phyloP scores from a whole-genome alignment of 2,113 vertebrate species.

The Neodon shergylaensis region DNA sequence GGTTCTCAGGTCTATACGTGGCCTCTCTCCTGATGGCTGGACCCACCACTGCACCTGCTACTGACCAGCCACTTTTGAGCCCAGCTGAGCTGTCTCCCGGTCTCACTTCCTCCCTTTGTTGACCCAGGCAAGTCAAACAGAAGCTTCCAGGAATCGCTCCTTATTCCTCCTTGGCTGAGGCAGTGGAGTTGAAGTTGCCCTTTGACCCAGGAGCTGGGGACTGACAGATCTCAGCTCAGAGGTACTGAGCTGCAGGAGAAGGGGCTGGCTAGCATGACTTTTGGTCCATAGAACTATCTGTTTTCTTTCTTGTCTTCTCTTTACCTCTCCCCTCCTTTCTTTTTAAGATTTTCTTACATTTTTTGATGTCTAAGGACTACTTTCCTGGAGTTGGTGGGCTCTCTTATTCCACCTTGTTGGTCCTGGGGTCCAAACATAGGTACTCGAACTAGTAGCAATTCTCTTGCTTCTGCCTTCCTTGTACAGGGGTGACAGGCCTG shows the following conservation, averaged over 20 bases:
- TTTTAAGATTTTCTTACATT: neutral
- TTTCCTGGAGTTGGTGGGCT: neutral
- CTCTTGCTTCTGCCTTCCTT: neutral
- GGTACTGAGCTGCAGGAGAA: no score
- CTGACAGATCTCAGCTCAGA: neutral
- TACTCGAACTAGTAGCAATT: no score
- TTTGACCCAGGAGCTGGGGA: neutral
- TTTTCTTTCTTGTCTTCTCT: neutral
- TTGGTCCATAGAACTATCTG: neutral
- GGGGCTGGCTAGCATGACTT: neutral
- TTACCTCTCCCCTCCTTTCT: neutral
- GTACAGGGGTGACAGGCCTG: neutral
- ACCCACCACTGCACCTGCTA: fast-evolving
- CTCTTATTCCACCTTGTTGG: neutral
- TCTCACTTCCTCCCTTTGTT: neutral
- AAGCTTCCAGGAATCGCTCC: neutral
- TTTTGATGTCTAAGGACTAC: neutral
- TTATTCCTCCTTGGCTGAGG: neutral
- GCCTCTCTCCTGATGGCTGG: neutral
- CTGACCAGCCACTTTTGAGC: neutral
- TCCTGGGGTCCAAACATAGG: neutral
- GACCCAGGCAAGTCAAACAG: neutral
- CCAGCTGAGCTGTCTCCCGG: neutral
- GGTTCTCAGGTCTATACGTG: neutral
- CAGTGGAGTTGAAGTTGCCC: neutral